Evolutionary conservation across 2,797 vertebrate genomes (phyloP).

Genomic region (Sebastes alutus): DNA sequence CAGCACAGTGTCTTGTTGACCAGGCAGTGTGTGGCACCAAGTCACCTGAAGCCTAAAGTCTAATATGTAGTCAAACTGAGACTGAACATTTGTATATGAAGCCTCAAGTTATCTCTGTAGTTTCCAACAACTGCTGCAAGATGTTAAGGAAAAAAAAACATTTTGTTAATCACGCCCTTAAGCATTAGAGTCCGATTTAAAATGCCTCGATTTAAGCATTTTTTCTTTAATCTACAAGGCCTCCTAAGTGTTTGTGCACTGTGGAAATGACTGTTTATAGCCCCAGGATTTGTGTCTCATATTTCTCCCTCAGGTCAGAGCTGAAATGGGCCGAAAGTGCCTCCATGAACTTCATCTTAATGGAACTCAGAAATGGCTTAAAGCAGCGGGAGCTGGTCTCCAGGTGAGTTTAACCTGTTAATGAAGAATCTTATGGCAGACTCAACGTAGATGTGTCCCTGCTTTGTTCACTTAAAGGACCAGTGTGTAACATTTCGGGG

Average conservation of each 20-base stretch:
- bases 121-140: neutral
- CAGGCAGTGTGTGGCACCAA: neutral
- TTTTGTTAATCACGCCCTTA: slow-evolving; percentile 25
- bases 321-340: slow-evolving; percentile 48
- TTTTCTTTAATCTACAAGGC: slow-evolving; percentile 46
- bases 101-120: slow-evolving; percentile 6
- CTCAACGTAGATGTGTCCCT: slow-evolving; percentile 4
- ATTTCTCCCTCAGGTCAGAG: slow-evolving; percentile 55
- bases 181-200: slow-evolving; percentile 27
- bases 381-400: slow-evolving; percentile 27
- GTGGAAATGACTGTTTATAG: slow-evolving; percentile 60
- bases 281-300: slow-evolving; percentile 52
- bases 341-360: slow-evolving; percentile 48
- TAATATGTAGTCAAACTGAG: neutral
- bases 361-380: slow-evolving; percentile 50
- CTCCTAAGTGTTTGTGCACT: slow-evolving; percentile 41
- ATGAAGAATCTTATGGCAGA: slow-evolving; percentile 6
- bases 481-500: neutral
- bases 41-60: neutral
- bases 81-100: slow-evolving; percentile 4
- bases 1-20: neutral
- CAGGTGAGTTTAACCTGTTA: slow-evolving; percentile 49
- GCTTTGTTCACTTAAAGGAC: neutral
- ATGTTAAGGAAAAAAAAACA: slow-evolving; percentile 1
- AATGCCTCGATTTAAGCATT: slow-evolving; percentile 31